phyloP scores from a whole-genome alignment of 2,888 invertebrate genomes.

The Rapana venosa region DNA sequence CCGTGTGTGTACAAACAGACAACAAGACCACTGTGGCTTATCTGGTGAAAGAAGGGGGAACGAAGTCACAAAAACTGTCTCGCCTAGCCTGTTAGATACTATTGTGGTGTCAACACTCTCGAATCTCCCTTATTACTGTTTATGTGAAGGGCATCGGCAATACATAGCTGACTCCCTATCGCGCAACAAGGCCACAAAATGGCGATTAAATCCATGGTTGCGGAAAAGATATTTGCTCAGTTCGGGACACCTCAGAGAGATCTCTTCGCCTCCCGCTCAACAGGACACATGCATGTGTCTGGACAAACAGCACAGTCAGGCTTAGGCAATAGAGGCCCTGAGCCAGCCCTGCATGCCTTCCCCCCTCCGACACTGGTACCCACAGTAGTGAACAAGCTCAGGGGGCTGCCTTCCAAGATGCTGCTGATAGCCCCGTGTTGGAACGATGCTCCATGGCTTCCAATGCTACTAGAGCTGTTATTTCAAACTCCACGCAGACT shows the following conservation, averaged over 20 bases:
- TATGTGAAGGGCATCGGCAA: too few relatives aligned
- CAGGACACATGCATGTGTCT: too few relatives aligned
- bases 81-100: neutral
- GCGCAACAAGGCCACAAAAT: too few relatives aligned
- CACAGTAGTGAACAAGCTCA: neutral
- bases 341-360: neutral
- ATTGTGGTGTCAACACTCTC: neutral
- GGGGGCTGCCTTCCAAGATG: neutral
- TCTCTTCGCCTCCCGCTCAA: too few relatives aligned
- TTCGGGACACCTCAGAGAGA: too few relatives aligned
- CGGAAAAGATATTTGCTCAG: too few relatives aligned
- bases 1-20: neutral
- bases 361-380: neutral
- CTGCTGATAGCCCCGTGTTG: slow-evolving; percentile 4
- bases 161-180: too few relatives aligned
- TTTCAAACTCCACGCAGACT: neutral
- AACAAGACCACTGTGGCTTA: neutral
- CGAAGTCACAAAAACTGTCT: neutral
- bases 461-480: neutral
- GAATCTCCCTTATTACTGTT: too few relatives aligned
- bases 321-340: neutral
- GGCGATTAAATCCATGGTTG: too few relatives aligned
- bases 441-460: neutral
- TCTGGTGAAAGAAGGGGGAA: neutral
- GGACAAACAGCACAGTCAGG: neutral